phyloP scores from a whole-genome alignment of 1,140 invertebrate species.

The Steinernema feltiae region DNA sequence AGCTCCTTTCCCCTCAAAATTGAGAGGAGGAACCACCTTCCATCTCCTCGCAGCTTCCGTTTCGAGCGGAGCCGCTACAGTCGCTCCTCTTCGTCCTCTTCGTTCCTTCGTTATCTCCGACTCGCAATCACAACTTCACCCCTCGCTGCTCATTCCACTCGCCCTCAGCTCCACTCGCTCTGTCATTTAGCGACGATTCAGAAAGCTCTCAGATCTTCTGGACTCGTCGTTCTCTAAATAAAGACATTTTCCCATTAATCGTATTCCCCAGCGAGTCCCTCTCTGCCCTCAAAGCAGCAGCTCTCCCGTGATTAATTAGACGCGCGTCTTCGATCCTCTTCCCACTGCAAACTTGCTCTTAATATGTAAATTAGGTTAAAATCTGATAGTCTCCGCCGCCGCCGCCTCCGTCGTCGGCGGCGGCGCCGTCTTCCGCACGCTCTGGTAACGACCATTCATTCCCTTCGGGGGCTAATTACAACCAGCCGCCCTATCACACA shows the following conservation, averaged over 20 bases:
- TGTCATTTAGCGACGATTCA: slow-evolving; percentile 9
- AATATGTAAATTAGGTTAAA: slow-evolving; percentile 16
- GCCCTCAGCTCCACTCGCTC: background rate
- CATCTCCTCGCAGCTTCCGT: too few relatives aligned
- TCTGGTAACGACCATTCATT: background rate
- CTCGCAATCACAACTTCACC: background rate
- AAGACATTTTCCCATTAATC: slow-evolving; percentile 15
- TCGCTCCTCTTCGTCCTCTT: background rate
- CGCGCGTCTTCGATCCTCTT: slow-evolving; percentile 1
- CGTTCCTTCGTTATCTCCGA: too few relatives aligned
- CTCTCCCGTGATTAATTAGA: slow-evolving; percentile 15
- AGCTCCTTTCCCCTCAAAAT: too few relatives aligned
- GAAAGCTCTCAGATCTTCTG: background rate
- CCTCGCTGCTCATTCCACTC: background rate
- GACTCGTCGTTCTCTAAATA: background rate
- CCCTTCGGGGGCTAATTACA: slow-evolving; percentile 10
- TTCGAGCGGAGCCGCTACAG: too few relatives aligned
- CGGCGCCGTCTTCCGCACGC: background rate
- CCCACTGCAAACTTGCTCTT: slow-evolving; percentile 13
- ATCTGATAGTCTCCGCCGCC: background rate
- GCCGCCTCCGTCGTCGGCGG: background rate
- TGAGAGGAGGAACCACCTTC: too few relatives aligned
- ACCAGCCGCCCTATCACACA: slow-evolving; percentile 12
- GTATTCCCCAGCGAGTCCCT: slow-evolving; percentile 7
- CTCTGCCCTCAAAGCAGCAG: slow-evolving; percentile 5